Conservation (phyloP, 2,113 vertebrate genomes). For the Serinus canaria region DNA sequence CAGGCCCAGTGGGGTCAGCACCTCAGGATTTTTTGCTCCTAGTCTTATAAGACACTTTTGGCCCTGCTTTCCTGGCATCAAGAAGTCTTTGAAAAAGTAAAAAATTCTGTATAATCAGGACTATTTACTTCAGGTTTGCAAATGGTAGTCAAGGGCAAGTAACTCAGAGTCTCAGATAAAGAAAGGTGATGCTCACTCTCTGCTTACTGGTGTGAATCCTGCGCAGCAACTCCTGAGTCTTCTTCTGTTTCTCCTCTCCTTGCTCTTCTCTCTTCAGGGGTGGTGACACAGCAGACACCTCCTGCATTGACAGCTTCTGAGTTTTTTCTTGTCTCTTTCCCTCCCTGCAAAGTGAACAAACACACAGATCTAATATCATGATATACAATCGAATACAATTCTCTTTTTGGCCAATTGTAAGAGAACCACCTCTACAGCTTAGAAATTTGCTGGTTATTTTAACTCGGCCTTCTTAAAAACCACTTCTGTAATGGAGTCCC, state of each 20-base stretch:
- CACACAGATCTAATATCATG: neutral
- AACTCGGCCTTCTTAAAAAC: neutral
- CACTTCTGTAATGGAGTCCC: neutral
- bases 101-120: neutral
- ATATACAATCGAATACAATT: neutral
- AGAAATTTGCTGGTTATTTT: neutral
- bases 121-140: neutral
- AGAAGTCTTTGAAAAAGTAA: neutral
- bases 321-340: slow-evolving; percentile 57
- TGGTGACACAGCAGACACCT: neutral
- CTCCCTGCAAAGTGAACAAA: slow-evolving; percentile 73
- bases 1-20: neutral
- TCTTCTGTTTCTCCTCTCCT: slow-evolving; percentile 56
- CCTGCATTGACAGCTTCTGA: neutral
- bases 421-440: neutral
- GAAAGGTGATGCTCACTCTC: slow-evolving; percentile 59
- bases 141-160: neutral
- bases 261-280: slow-evolving; percentile 49
- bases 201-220: slow-evolving; percentile 64
- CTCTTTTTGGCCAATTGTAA: neutral
- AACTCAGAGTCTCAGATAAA: neutral
- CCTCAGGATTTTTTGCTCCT: neutral
- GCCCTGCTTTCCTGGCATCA: neutral
- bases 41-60: neutral
- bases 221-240: slow-evolving; percentile 52